Evolutionary conservation across 2,113 vertebrate genomes (phyloP).

Genomic region (Struthio camelus): DNA sequence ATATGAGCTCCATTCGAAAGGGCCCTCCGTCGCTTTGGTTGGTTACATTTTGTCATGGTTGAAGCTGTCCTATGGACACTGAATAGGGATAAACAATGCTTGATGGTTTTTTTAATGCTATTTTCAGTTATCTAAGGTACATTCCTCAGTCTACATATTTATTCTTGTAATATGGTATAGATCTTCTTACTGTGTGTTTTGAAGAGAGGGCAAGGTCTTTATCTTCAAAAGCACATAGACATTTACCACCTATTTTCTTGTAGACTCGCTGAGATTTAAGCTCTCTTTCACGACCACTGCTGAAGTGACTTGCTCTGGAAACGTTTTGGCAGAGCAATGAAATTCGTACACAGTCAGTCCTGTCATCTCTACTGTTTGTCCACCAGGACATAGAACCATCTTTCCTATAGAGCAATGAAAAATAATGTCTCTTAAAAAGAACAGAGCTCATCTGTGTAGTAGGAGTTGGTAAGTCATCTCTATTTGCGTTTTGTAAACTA

Average conservation of each 20-base stretch:
- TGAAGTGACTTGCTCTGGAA: neutral
- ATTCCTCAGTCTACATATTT: neutral
- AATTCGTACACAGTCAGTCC: neutral
- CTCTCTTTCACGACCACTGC: neutral
- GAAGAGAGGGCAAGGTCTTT: neutral
- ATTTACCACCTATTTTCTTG: neutral
- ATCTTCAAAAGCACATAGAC: neutral
- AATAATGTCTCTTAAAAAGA: neutral
- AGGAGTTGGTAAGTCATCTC: neutral
- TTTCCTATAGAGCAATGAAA: neutral
- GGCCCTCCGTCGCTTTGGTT: neutral
- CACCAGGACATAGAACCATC: neutral
- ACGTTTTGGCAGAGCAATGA: neutral
- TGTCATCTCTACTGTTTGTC: neutral
- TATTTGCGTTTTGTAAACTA: neutral
- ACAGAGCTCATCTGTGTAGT: neutral
- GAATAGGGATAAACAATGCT: neutral
- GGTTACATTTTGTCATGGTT: neutral
- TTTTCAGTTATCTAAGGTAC: neutral
- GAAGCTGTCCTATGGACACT: neutral
- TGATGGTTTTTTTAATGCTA: neutral
- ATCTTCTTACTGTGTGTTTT: neutral
- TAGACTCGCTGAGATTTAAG: neutral
- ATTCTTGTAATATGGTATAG: neutral
- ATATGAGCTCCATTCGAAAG: neutral